Evolutionary conservation across 2,113 vertebrate species (phyloP).

Genomic region (Coryphaenoides rupestris): DNA sequence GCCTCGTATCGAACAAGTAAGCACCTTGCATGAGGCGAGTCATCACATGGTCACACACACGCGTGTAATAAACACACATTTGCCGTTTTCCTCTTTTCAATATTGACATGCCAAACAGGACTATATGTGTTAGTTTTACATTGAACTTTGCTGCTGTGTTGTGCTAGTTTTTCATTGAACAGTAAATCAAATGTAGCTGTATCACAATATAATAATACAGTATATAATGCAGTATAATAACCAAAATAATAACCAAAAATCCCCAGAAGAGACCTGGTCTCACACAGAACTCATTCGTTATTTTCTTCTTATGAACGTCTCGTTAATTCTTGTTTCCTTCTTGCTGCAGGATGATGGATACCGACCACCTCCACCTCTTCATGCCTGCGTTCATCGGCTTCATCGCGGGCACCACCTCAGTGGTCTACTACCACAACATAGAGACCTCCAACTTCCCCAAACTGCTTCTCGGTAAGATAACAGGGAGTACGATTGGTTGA

Average conservation of each 20-base stretch:
- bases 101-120: neutral
- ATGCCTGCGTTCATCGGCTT: conserved; percentile 96
- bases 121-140: no score
- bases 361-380: conserved; percentile 89
- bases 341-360: conserved; percentile 69
- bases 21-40: conserved; percentile 30
- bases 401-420: conserved; percentile 90
- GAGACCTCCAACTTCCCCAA: conserved; percentile 99
- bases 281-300: neutral
- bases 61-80: neutral
- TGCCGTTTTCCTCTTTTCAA: neutral
- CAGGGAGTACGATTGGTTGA: no score
- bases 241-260: no score
- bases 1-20: conserved; percentile 90
- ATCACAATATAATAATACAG: no score
- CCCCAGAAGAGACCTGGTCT: no score
- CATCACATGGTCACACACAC: no score
- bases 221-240: no score
- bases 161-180: no score
- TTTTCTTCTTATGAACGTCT: neutral
- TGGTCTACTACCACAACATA: conserved; percentile 98
- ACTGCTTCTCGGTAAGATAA: conserved; percentile 86
- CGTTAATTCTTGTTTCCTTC: conserved; percentile 6
- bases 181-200: no score
- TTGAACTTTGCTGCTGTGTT: no score